Percentiles rank a stretch among this genome's conserved stretches.
Evolutionary conservation across 1,140 invertebrate genomes (phyloP).

Genomic region (Bacillus rossius): DNA sequence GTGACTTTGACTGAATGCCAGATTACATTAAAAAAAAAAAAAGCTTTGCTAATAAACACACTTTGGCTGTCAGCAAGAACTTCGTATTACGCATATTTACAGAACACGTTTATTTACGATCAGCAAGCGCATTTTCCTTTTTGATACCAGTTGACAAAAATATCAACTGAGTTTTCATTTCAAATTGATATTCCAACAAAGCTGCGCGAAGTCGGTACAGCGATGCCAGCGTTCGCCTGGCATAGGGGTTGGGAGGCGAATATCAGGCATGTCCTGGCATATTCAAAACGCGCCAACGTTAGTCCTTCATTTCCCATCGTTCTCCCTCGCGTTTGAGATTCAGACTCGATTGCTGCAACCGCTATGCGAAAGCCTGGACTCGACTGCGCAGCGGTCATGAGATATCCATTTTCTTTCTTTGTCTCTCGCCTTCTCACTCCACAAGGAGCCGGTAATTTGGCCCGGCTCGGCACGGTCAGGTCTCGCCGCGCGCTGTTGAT

Average conservation of each 20-base stretch:
- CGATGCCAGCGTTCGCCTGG: slow-evolving; percentile 1
- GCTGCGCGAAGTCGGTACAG: neutral
- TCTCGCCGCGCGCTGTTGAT: slow-evolving; percentile 8
- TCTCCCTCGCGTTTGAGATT: slow-evolving; percentile 3
- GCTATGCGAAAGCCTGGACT: neutral
- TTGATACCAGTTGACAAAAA: too few species aligned
- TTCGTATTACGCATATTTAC: too few species aligned
- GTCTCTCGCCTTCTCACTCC: neutral
- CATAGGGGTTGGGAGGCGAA: slow-evolving; percentile 4
- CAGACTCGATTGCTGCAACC: slow-evolving; percentile 1
- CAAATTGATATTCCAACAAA: slow-evolving; percentile 12
- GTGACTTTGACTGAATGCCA: too few species aligned
- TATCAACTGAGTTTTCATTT: slow-evolving; percentile 2
- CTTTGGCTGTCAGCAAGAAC: too few species aligned
- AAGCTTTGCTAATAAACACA: too few species aligned
- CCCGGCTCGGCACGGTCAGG: neutral
- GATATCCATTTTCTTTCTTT: too few species aligned
- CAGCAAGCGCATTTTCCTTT: too few species aligned
- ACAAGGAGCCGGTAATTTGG: neutral
- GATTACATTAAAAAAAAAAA: too few species aligned
- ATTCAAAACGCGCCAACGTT: slow-evolving; percentile 21
- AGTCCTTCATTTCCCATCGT: slow-evolving; percentile 8
- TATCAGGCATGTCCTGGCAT: slow-evolving; percentile 12
- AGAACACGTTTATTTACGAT: too few species aligned
- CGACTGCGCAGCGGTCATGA: neutral